Conservation (phyloP, 2,797 vertebrate species). For the Microctenopoma steveboyesi region DNA sequence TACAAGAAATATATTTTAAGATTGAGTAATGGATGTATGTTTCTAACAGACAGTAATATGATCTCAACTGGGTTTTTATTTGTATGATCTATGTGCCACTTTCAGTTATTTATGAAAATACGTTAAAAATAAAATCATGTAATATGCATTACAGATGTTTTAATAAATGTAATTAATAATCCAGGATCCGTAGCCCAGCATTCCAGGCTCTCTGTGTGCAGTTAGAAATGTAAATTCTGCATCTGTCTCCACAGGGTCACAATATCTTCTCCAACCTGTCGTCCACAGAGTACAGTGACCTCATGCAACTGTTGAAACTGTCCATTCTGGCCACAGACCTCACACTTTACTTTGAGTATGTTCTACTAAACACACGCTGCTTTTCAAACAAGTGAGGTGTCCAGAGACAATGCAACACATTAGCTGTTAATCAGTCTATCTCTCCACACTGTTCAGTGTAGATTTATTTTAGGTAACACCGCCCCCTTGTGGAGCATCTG, state of each 20-base stretch:
- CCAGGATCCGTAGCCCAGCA: not conserved
- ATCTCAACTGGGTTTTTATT: not conserved
- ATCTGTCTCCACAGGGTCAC: constrained; percentile 91
- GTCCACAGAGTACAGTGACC: constrained; percentile 95
- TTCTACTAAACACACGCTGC: constrained; percentile 40
- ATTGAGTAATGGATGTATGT: too few species aligned
- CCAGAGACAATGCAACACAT: constrained; percentile 13
- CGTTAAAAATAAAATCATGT: not conserved
- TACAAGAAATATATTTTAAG: too few species aligned
- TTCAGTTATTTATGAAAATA: too few species aligned
- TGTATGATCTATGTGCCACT: too few species aligned
- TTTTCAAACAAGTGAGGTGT: constrained; percentile 28
- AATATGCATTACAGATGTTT: not conserved
- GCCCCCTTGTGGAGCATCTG: constrained; percentile 74
- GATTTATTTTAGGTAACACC: constrained; percentile 57
- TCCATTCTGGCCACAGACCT: constrained; percentile 98
- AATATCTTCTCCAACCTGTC: constrained; percentile 99
- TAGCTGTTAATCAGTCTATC: not conserved
- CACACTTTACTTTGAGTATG: constrained; percentile 99
- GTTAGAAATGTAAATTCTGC: constrained; percentile 53
- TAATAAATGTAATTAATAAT: not conserved
- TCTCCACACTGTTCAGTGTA: not conserved
- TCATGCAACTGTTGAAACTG: constrained; percentile 99
- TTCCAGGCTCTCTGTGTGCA: constrained; percentile 5
- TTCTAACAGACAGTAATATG: not conserved